Evolutionary conservation across 2,888 invertebrate species (phyloP).

Genomic region (Aspidiotus destructor): DNA sequence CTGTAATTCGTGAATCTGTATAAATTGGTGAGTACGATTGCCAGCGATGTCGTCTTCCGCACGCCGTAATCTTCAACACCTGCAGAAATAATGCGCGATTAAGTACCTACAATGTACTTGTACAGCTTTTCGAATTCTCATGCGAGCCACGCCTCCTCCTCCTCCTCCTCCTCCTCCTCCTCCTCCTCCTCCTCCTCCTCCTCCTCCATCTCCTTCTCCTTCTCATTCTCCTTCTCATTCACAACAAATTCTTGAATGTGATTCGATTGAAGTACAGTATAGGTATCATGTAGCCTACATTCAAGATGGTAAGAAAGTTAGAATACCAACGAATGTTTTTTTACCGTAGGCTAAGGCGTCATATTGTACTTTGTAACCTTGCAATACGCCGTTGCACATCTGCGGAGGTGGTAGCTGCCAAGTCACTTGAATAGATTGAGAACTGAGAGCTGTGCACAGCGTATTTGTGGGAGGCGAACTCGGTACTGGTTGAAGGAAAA

Average conservation of each 20-base stretch:
- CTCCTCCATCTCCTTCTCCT: too few species aligned
- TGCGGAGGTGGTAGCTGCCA: conserved; percentile 69
- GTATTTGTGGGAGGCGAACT: conserved; percentile 69
- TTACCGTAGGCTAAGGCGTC: conserved; percentile 41
- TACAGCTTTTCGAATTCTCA: background rate
- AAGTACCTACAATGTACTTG: background rate
- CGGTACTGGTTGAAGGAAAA: conserved; percentile 51
- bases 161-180: too few species aligned
- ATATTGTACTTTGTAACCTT: conserved; percentile 63
- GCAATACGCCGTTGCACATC: conserved; percentile 64
- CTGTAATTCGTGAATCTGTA: conserved; percentile 72
- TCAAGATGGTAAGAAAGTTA: too few species aligned
- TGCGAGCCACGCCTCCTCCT: too few species aligned
- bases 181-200: too few species aligned
- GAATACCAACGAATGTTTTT: too few species aligned
- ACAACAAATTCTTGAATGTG: too few species aligned
- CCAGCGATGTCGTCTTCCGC: conserved; percentile 58
- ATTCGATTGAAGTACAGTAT: too few species aligned
- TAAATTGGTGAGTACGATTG: conserved; percentile 58
- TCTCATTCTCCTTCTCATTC: too few species aligned
- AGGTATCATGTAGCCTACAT: too few species aligned
- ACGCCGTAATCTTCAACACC: conserved; percentile 38
- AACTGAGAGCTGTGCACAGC: conserved; percentile 61
- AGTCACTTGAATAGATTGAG: conserved; percentile 65
- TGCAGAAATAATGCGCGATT: conserved; percentile 1